Evolutionary conservation across 2,888 invertebrate species (phyloP), one percentile per base, ranked within the genome.

Genomic region (Oscheius myriophilus): DNA sequence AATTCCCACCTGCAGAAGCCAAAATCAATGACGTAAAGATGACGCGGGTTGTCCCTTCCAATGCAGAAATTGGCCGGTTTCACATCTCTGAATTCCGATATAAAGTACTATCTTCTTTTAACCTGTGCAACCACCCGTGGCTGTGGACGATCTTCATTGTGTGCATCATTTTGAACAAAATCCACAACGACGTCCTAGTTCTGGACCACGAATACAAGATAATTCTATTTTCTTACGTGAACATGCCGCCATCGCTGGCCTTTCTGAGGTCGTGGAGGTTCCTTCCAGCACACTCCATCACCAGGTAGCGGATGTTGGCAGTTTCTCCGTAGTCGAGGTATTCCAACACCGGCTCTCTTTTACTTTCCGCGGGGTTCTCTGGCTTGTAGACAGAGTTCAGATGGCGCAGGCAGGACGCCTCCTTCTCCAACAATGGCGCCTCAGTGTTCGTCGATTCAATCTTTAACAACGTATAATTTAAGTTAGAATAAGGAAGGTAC

Each of bases 41-140:
- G 63, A 33, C 71, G 67, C 18, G n/a, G 59, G 43, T 61, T 70
- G 18, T 51, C 46, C n/a, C 61, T 62, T n/a, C 74, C 75, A 51
- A 82, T 58, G 61, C 80, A 81, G 66, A 82, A 76, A 51, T 82
- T 82, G 2, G 80, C 72, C 26, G 82, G 81, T 65, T 82, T 82
- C 23, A 82, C 74, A 57, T 78, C 76, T 2, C 57, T 33, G 33
- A 33, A 33, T 6, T 33, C 9, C 4, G 3, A 6, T 33, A 9
- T 33, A 9, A 3, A 33, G 9, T 9, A 33, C 4, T 9, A 33
- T 6, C n/a, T 33, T 33, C 4, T 33, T 33, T 9, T 33, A 3
- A 33, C 55, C 80, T 71, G 63, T 82, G 82, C 18, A 82, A 64
- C 77, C 78, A 80, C 14, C 78, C 80, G 53, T 70, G 58, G n/a